Evolutionary conservation across 1,140 invertebrate species (phyloP).

Genomic region (Hetaerina americana): DNA sequence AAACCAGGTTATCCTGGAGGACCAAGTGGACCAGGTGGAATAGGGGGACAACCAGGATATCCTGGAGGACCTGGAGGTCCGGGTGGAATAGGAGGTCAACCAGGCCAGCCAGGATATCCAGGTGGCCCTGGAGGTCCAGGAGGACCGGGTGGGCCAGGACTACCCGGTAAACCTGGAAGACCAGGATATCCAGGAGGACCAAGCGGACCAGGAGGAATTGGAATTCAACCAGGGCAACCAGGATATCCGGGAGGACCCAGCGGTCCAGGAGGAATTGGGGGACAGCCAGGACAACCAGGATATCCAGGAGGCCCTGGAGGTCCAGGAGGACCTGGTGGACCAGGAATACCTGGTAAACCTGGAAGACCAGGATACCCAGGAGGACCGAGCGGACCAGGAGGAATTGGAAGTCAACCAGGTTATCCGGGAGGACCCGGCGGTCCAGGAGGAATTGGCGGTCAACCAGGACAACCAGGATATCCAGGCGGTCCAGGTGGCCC

Average conservation of each 20-base stretch:
- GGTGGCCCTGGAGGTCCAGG: slow-evolving; percentile 13
- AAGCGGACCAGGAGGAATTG: background rate
- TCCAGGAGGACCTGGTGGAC: slow-evolving; percentile 5
- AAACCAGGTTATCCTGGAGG: background rate
- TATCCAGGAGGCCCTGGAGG: slow-evolving; percentile 1
- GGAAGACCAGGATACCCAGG: slow-evolving; percentile 15
- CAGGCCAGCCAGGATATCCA: background rate
- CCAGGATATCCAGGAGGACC: slow-evolving; percentile 15
- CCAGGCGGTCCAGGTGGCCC: background rate
- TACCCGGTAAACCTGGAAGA: slow-evolving; percentile 20
- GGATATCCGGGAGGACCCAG: slow-evolving; percentile 18
- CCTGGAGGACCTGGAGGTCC: background rate
- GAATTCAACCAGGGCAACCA: background rate
- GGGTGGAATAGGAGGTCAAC: background rate
- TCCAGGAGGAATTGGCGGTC: slow-evolving; percentile 11
- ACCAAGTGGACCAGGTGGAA: slow-evolving; percentile 6
- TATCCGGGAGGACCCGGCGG: slow-evolving; percentile 20
- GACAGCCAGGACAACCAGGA: slow-evolving; percentile 10
- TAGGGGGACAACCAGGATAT: background rate
- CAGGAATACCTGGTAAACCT: slow-evolving; percentile 12
- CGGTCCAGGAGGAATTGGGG: background rate
- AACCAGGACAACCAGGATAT: slow-evolving; percentile 9
- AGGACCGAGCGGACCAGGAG: slow-evolving; percentile 19
- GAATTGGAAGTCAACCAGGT: slow-evolving; percentile 15
- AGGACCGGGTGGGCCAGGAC: slow-evolving; percentile 7